Evolutionary conservation across 1,140 invertebrate species (phyloP), one percentile per base, ranked within the genome.

Genomic region (Sminthurinus signatus): DNA sequence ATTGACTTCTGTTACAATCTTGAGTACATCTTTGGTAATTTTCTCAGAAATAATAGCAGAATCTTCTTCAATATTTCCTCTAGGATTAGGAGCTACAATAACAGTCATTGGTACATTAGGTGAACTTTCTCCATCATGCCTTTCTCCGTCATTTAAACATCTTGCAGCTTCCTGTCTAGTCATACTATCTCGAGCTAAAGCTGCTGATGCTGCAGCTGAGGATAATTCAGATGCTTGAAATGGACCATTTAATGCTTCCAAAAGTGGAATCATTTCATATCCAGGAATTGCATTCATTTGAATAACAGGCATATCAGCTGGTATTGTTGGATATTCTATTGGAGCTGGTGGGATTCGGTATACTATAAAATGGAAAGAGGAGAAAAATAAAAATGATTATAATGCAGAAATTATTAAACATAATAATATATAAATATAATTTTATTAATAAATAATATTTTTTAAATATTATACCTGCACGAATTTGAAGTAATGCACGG

Each of bases 181-280:
- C 15, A 64, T 25, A n/a, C n/a, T n/a, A n/a, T n/a, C n/a, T n/a
- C n/a, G n/a, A 36, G 32, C 32, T 36, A 36, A 15, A 36, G 32
- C 32, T 8, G 32, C 32, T 36, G 62, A 39, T 44, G 68, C 60
- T 36, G 69, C 64, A 29, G 80, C 80, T 23, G 83, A 76, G 19
- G 82, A 77, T 17, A 79, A 77, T 39, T 77, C 76, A 66, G 85
- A 80, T 1, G 83, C 78, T 23, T 81, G 80, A 69, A 83, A 84
- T 2, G 93, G 93, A 0, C 96, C 96, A 81, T 99, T 99, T n/a
- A 99, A 79, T 5, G 96, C 96, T 80, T 99, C 96, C 60, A 98
- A 89, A n/a, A 99, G 79, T 0, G 94, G 92, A 46, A 98, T 88
- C 21, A 91, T 86, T 79, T 97, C 92, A 76, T 96, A 98, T 0